Evolutionary conservation across 2,113 vertebrate genomes (phyloP), one percentile per base, ranked within the genome.

Genomic region (Ophthalmotilapia sp.): DNA sequence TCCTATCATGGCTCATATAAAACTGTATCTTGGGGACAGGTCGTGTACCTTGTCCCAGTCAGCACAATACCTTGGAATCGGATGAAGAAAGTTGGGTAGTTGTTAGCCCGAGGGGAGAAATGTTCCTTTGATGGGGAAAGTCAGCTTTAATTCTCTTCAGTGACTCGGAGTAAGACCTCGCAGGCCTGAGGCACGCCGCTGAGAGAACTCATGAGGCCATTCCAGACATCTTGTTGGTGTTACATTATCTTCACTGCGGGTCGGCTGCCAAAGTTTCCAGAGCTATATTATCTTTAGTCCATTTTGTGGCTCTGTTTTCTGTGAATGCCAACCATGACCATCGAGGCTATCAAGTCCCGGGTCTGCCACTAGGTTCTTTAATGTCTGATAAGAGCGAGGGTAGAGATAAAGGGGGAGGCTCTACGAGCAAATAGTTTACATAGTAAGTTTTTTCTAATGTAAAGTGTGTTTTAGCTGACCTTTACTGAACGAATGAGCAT

Each of bases 151-250:
- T 94, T 93, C 90, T 88, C 90, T 88, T 83, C 85, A 87, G 82
- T 82, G 88, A 89, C 65, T 85, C 65, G 47, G 56, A 77, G 73
- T 77, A 33, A 77, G 73, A 86, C 84, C 87, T 79, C 2, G 29
- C 49, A 53, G 83, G 79, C 86, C 45, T 73, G 87, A 68, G 70
- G 91, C 80, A 26, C 19, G 31, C 75, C 86, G 54, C 81, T 90
- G 87, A 88, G 82, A 82, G 86, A 90, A 84, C 75, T 93, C 88
- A 86, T 5, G 36, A 84, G 87, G 89, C 84, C 6, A 65, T 83
- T 92, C 83, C 91, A 91, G 87, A 94, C 94, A 93, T 93, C 92
- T 92, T 89, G 90, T 90, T 94, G 87, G 85, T 49, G 62, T 93
- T 93, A 93, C 82, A 86, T 89, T 90, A 94, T 92, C 93, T 90